A percentile compares a stretch with the other conserved stretches of the same genome.
phyloP scores from a whole-genome alignment of 2,888 invertebrate species.

The Standfussiana lucernea region DNA sequence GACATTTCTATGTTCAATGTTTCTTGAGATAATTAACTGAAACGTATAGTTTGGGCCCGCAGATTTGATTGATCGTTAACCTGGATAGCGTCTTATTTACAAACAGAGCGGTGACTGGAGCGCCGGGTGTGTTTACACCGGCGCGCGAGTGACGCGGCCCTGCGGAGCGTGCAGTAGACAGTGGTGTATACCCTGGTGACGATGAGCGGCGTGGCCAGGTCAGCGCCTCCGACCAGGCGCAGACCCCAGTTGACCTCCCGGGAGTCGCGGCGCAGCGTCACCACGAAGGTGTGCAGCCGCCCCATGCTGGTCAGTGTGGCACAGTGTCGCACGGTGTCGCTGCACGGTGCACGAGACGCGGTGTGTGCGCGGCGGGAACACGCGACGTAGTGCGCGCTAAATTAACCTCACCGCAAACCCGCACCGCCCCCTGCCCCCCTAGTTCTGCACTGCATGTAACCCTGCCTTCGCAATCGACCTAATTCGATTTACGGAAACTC shows the following conservation, averaged over 20 bases:
- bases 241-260: slow-evolving; percentile 96
- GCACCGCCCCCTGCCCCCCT: slow-evolving; percentile 79
- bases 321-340: slow-evolving; percentile 65
- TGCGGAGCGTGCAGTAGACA: slow-evolving; percentile 31
- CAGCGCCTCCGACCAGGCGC: slow-evolving; percentile 96
- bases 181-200: slow-evolving; percentile 94
- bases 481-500: slow-evolving; percentile 85
- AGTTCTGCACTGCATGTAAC: slow-evolving; percentile 80
- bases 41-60: slow-evolving; percentile 7
- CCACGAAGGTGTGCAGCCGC: slow-evolving; percentile 94
- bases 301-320: slow-evolving; percentile 85
- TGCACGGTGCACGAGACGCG: slow-evolving; percentile 79
- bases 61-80: slow-evolving; percentile 49
- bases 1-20: slow-evolving; percentile 8
- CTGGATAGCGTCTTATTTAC: slow-evolving; percentile 66
- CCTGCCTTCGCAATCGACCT: slow-evolving; percentile 87
- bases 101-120: slow-evolving; percentile 70
- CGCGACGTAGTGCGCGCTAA: slow-evolving; percentile 87
- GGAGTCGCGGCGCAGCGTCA: slow-evolving; percentile 93
- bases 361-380: slow-evolving; percentile 84
- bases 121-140: slow-evolving; percentile 84
- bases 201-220: slow-evolving; percentile 96
- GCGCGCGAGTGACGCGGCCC: slow-evolving; percentile 60
- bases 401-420: slow-evolving; percentile 83
- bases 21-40: slow-evolving; percentile 27